Conservation (phyloP, 2,113 vertebrate genomes). For the Artemisiospiza belli region DNA sequence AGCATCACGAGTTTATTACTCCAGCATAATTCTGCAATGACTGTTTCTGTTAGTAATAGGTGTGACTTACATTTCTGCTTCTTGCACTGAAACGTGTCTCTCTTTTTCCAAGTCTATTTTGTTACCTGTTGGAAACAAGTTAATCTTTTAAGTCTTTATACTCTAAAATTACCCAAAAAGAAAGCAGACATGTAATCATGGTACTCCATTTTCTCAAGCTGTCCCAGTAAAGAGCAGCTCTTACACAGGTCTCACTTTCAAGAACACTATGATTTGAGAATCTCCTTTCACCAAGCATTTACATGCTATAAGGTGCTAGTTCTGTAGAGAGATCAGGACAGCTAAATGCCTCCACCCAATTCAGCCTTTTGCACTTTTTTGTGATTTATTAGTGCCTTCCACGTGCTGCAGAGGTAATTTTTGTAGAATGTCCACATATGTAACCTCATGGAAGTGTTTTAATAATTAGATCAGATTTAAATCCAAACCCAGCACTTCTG, state of each 20-base stretch:
- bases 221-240: background rate
- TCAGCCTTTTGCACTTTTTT: background rate
- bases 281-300: background rate
- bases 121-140: slow-evolving; percentile 84
- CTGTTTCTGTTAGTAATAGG: background rate
- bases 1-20: slow-evolving; percentile 22
- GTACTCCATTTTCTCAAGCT: background rate
- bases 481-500: background rate
- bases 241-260: background rate
- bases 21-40: background rate
- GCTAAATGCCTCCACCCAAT: background rate
- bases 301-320: background rate
- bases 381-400: background rate
- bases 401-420: background rate
- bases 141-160: background rate
- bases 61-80: slow-evolving; percentile 90
- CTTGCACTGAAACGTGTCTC: slow-evolving; percentile 92
- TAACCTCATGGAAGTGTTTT: background rate
- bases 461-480: background rate
- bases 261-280: background rate
- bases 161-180: background rate
- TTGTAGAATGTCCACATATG: background rate
- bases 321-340: background rate
- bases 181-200: background rate
- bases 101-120: slow-evolving; percentile 99